Evolutionary conservation across 1,140 invertebrate genomes (phyloP).

Genomic region (Daktulosphaira vitifoliae): DNA sequence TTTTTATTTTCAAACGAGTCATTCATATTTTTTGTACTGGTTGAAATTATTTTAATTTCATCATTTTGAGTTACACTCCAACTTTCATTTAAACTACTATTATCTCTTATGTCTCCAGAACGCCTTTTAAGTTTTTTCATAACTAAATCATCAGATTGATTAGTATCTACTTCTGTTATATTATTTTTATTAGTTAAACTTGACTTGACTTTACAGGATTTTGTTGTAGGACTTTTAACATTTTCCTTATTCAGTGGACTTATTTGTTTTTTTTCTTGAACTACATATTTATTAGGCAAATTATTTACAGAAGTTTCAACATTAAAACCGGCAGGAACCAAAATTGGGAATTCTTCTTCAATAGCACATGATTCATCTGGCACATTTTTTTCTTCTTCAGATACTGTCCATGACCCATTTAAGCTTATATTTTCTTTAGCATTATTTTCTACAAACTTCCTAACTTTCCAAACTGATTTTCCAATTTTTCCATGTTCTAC

Average conservation of each 20-base stretch:
- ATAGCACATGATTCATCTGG: too few relatives aligned
- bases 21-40: not conserved
- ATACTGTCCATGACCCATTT: conserved; percentile 25
- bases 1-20: not conserved
- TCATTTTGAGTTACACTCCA: conserved; percentile 10
- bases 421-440: conserved; percentile 16
- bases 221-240: too few relatives aligned
- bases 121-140: conserved; percentile 1
- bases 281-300: not conserved
- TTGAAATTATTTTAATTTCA: not conserved
- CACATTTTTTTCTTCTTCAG: not conserved
- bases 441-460: conserved; percentile 6
- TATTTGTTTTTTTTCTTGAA: not conserved
- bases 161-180: too few relatives aligned
- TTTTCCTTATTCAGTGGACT: not conserved
- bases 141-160: not conserved
- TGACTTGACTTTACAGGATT: too few relatives aligned
- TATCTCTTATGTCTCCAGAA: not conserved
- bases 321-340: conserved; percentile 12
- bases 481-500: conserved; percentile 30
- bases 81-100: conserved; percentile 9
- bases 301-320: not conserved
- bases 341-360: conserved; percentile 2
- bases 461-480: conserved; percentile 29
- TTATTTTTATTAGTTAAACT: too few relatives aligned